Evolutionary conservation across 2,888 invertebrate genomes (phyloP), one percentile per base, ranked within the genome.

Genomic region (Anticlea derivata): DNA sequence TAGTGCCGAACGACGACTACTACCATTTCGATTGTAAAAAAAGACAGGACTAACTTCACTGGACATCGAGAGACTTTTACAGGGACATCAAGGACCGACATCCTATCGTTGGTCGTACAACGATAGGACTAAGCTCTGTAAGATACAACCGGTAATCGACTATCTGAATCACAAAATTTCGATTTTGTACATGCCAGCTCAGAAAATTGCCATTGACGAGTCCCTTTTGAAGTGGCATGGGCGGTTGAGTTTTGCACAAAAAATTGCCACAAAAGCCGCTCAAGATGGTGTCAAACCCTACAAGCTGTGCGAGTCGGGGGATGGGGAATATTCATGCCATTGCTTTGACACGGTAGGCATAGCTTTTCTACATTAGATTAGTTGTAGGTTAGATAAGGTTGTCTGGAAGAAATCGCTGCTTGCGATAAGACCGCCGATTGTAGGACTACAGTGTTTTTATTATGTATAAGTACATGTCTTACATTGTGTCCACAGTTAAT

Each of bases 11-110:
- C 4, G n/a, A 27, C 7, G n/a, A 41, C 49, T 52, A 58, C 12
- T 58, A 61, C 38, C 50, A 1, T 7, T 48, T 48, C 8, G 10
- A 48, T 7, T 48, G 39, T 39, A 40, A 7, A n/a, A 0, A 39
- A 22, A 1, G 27, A 48, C 34, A 10, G 29, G 7, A 7, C 5
- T 0, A 35, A 10, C 7, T 48, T 48, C 23, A 3, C 5, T 29
- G 48, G 48, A 49, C 29, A 24, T 35, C 41, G 41, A 3, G 48
- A 41, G 6, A 30, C 13, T 20, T 64, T 63, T 34, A 60, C 53
- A 8, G 61, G 53, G 11, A 46, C 31, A 26, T 24, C 61, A n/a
- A 5, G 66, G 66, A 44, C 62, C 66, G 8, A 63, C 48, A 60
- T 41, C 58, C 60, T 30, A 26, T 46, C n/a, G 53, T 56, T 51